Conservation (phyloP, 2,888 invertebrate species). For the Euzophera pinguis region DNA sequence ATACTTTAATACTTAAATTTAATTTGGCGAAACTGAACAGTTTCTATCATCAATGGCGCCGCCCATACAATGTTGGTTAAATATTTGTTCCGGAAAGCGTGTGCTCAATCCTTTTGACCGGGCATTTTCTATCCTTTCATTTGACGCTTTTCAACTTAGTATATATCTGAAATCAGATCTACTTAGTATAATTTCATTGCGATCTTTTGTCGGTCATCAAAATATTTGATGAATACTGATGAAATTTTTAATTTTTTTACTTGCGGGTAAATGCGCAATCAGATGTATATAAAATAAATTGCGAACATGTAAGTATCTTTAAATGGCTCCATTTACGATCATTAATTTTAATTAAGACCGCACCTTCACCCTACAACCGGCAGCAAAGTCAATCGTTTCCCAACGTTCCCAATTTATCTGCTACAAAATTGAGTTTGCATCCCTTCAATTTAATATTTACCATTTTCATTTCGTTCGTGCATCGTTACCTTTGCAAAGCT, state of each 20-base stretch:
- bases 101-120: constrained; percentile 28
- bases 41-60: constrained; percentile 6
- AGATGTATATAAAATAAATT: no score
- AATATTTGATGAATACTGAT: no score
- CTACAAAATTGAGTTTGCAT: constrained; percentile 19
- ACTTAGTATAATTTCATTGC: no score
- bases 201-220: no score
- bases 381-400: constrained; percentile 13
- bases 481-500: constrained; percentile 7
- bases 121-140: constrained; percentile 26
- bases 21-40: neutral
- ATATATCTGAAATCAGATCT: no score
- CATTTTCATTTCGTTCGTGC: constrained; percentile 17
- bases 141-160: no score
- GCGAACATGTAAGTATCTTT: no score
- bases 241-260: no score
- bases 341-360: constrained; percentile 6
- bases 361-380: neutral
- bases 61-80: constrained; percentile 23
- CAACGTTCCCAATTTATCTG: constrained; percentile 18
- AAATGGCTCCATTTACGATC: neutral
- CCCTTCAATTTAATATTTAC: constrained; percentile 20
- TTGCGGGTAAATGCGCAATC: no score
- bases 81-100: constrained; percentile 25
- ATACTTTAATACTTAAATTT: neutral